These are phyloP conservation scores for Oncorhynchus kisutch DNA, from an alignment of 2,113 vertebrate genomes.

Conservation along the genomic window DNA sequence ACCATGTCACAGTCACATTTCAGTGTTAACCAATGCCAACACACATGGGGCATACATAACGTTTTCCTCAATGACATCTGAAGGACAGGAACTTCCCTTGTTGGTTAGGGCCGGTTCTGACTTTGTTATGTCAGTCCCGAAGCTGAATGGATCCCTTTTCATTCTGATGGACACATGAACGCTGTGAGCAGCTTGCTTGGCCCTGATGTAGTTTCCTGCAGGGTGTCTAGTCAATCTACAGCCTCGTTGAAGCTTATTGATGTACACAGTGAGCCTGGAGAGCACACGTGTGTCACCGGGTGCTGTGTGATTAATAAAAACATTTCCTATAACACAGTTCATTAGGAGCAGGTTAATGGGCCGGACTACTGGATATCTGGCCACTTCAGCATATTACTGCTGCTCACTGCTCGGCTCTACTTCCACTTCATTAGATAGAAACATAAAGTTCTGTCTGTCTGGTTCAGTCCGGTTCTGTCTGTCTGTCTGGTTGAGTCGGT, in stretches of 20 bases:
- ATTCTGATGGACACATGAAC: background rate
- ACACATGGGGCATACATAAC: background rate
- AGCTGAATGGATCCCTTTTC: background rate
- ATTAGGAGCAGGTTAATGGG: constrained; percentile 61
- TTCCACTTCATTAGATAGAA: constrained; percentile 55
- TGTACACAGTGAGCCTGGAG: background rate
- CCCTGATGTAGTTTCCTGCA: constrained; percentile 3
- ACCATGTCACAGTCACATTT: too few relatives aligned
- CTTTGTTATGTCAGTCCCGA: background rate
- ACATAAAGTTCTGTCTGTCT: constrained; percentile 9
- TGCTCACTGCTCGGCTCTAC: constrained; percentile 25
- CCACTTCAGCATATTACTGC: constrained; percentile 10
- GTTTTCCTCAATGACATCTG: background rate
- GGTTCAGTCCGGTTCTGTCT: background rate
- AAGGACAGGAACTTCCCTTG: background rate
- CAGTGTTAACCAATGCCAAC: too few relatives aligned
- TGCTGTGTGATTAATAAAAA: constrained; percentile 48
- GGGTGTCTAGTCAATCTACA: constrained; percentile 10
- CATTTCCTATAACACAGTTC: constrained; percentile 47
- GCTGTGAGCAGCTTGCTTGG: constrained; percentile 3
- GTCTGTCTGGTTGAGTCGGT: background rate
- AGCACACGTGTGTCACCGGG: constrained; percentile 40
- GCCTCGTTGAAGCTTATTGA: constrained; percentile 30
- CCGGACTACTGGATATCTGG: constrained; percentile 38
- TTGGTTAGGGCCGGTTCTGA: background rate